These are phyloP conservation scores for Sesia bembeciformis DNA, from an alignment of 2,888 invertebrate species.

Conservation along the genomic window DNA sequence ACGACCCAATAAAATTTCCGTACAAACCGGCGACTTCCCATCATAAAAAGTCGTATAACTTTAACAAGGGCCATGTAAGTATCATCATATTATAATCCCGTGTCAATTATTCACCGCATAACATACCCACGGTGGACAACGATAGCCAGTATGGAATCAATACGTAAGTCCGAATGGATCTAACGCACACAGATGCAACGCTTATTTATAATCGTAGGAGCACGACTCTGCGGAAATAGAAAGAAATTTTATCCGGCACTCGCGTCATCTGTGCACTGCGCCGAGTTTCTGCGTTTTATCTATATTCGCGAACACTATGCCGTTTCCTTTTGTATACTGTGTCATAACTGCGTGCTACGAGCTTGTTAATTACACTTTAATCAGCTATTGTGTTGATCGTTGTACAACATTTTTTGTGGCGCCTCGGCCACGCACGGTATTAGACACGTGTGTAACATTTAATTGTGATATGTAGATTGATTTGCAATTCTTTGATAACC, in stretches of 20 bases:
- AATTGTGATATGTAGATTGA: background rate
- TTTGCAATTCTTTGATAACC: background rate
- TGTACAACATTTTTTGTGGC: constrained; percentile 3
- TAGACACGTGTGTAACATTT: constrained; percentile 2
- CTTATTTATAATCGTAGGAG: too few species aligned
- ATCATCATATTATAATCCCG: background rate
- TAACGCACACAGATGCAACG: too few species aligned
- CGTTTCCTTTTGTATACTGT: background rate
- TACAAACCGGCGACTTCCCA: background rate
- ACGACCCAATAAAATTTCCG: background rate
- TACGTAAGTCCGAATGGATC: background rate
- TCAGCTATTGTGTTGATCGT: constrained; percentile 27
- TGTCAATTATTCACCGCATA: background rate
- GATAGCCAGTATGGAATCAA: background rate
- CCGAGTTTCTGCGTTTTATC: too few species aligned
- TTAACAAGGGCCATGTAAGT: constrained; percentile 1
- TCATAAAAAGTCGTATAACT: background rate
- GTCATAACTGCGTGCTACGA: constrained; percentile 21
- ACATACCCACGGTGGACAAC: background rate
- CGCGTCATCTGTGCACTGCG: too few species aligned
- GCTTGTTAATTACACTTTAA: constrained; percentile 28
- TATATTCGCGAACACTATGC: background rate
- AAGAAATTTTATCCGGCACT: too few species aligned
- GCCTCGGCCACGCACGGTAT: background rate
- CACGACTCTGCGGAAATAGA: too few species aligned